These are phyloP conservation scores for Chironomus tentans DNA, from an alignment of 2,888 invertebrate genomes.

Conservation along the genomic window DNA sequence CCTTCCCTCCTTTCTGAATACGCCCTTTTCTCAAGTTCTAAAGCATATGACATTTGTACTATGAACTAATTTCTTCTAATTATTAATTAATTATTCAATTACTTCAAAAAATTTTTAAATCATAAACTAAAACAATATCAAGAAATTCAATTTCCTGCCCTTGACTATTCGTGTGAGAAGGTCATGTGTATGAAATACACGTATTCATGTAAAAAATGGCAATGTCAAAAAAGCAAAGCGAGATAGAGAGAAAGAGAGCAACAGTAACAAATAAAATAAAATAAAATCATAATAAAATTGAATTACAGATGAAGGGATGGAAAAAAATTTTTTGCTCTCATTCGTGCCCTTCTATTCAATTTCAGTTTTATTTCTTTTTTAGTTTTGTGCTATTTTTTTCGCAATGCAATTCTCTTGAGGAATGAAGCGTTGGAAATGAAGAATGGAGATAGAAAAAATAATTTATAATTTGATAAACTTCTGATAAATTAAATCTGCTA, in stretches of 20 bases:
- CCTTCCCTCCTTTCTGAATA: too few species aligned
- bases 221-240: slow-evolving; percentile 9
- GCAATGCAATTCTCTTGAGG: background rate
- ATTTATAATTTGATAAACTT: slow-evolving; percentile 21
- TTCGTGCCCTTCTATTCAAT: background rate
- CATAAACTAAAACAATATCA: too few species aligned
- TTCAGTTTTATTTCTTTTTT: background rate
- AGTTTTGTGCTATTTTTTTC: background rate
- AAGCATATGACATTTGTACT: too few species aligned
- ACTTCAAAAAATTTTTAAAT: too few species aligned
- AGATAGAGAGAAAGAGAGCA: too few species aligned
- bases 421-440: background rate
- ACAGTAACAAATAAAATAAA: background rate
- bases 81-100: too few species aligned
- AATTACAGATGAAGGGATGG: background rate
- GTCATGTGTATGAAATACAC: slow-evolving; percentile 14
- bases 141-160: background rate
- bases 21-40: too few species aligned
- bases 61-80: too few species aligned
- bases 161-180: background rate
- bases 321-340: background rate
- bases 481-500: slow-evolving; percentile 37
- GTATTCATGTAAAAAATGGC: slow-evolving; percentile 13
- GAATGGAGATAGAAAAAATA: background rate
- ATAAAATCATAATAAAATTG: slow-evolving; percentile 14